Evolutionary conservation across 2,888 invertebrate genomes (phyloP).

Genomic region (Melinaea marsaeus): DNA sequence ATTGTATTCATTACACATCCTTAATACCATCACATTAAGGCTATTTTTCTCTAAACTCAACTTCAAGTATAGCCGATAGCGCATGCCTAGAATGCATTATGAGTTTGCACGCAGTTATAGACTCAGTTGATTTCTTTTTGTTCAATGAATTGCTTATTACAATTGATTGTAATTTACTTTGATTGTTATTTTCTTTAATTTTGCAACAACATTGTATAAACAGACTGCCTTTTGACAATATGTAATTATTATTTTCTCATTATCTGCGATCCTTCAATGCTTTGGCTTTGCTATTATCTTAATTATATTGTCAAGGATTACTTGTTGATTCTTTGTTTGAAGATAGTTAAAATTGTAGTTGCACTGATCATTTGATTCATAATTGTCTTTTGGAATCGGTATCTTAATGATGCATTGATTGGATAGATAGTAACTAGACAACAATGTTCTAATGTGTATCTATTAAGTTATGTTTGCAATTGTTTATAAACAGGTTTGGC

Average conservation of each 20-base stretch:
- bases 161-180: constrained; percentile 2
- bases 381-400: background rate
- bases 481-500: too few relatives aligned
- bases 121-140: constrained; percentile 13
- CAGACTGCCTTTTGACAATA: too few relatives aligned
- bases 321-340: constrained; percentile 17
- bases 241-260: background rate
- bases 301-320: constrained; percentile 15
- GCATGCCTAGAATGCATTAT: constrained; percentile 17
- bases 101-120: constrained; percentile 17
- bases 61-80: constrained; percentile 5
- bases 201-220: background rate
- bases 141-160: constrained; percentile 9
- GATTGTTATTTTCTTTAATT: constrained; percentile 8
- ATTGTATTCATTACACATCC: constrained; percentile 15
- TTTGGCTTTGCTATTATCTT: constrained; percentile 2
- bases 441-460: background rate
- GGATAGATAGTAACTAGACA: background rate
- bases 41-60: constrained; percentile 3
- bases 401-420: background rate
- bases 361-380: constrained; percentile 9
- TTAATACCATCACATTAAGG: background rate
- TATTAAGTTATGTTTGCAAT: too few relatives aligned
- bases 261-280: background rate
- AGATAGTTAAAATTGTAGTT: constrained; percentile 7